Conservation (phyloP, 2,888 invertebrate genomes). For the Vannuccia rotundouncinata region DNA sequence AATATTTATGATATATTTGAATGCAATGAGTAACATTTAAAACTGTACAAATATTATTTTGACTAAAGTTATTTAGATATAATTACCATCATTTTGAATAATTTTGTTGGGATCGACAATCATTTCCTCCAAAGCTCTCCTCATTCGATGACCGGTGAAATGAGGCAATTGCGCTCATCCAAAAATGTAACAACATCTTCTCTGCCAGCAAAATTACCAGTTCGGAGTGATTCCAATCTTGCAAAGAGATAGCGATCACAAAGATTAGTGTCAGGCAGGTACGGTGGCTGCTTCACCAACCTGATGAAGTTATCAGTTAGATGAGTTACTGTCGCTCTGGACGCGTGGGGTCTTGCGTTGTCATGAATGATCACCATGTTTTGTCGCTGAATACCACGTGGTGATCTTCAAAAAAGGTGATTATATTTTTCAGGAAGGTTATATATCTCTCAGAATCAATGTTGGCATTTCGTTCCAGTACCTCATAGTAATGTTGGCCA, state of each 20-base stretch:
- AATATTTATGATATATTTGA: constrained; percentile 19
- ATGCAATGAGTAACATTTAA: constrained; percentile 15
- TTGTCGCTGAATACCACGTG: not conserved
- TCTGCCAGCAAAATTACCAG: constrained; percentile 9
- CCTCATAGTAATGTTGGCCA: constrained; percentile 31
- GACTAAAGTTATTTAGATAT: constrained; percentile 23
- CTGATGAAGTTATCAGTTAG: not conserved
- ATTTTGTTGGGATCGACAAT: constrained; percentile 20
- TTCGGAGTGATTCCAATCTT: constrained; percentile 30
- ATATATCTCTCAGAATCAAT: constrained; percentile 26
- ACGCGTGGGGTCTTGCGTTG: constrained; percentile 32
- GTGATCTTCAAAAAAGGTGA: not conserved
- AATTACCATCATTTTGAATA: constrained; percentile 20
- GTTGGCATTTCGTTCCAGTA: constrained; percentile 14
- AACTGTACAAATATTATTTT: constrained; percentile 24
- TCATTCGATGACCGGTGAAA: constrained; percentile 25
- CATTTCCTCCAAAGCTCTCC: constrained; percentile 20
- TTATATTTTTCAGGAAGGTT: constrained; percentile 22
- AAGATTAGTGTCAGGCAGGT: constrained; percentile 31
- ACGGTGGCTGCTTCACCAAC: constrained; percentile 28
- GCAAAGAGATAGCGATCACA: constrained; percentile 30
- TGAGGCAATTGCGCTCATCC: constrained; percentile 17
- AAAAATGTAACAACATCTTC: constrained; percentile 25
- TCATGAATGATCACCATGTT: constrained; percentile 31
- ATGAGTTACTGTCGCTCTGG: constrained; percentile 10